Percentiles rank a stretch among this genome's conserved stretches.
Evolutionary conservation across 92 coral and sea anemone genomes (phyloP).

Genomic region (Actinernus sp.): DNA sequence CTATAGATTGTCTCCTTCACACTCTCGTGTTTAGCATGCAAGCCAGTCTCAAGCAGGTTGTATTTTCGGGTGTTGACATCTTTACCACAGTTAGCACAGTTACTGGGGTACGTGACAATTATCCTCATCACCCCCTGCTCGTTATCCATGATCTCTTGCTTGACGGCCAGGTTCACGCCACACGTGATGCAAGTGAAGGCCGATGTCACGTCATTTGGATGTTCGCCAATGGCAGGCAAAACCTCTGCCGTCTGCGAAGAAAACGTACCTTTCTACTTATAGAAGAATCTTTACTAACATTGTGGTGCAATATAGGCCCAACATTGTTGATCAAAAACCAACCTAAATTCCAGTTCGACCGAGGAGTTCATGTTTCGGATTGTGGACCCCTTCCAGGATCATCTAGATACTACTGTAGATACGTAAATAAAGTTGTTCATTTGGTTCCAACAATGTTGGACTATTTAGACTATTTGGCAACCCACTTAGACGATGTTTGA

Average conservation of each 20-base stretch:
- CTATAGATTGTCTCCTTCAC: conserved; percentile 36
- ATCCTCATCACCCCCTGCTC: not conserved
- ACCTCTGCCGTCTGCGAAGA: conserved; percentile 63
- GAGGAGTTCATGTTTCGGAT: too few relatives aligned
- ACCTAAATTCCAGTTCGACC: too few relatives aligned
- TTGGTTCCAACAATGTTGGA: too few relatives aligned
- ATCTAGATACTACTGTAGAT: too few relatives aligned
- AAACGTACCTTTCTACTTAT: too few relatives aligned
- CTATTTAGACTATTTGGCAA: too few relatives aligned
- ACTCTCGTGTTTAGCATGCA: conserved; percentile 30
- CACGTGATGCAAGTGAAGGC: conserved; percentile 63
- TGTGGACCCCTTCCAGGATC: too few relatives aligned
- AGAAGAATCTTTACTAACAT: too few relatives aligned
- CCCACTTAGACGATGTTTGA: too few relatives aligned
- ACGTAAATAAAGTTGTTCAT: too few relatives aligned
- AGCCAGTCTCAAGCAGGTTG: not conserved
- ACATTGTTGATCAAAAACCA: too few relatives aligned
- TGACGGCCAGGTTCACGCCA: conserved; percentile 53
- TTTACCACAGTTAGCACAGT: conserved; percentile 54
- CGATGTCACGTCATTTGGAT: conserved; percentile 43
- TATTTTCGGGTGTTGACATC: conserved; percentile 3
- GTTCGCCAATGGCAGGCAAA: conserved; percentile 67
- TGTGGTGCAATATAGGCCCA: too few relatives aligned
- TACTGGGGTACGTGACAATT: conserved; percentile 34
- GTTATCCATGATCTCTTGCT: conserved; percentile 51